These are phyloP conservation scores for Cheilosia vernalis DNA, from an alignment of 2,888 invertebrate genomes.

Conservation along the genomic window DNA sequence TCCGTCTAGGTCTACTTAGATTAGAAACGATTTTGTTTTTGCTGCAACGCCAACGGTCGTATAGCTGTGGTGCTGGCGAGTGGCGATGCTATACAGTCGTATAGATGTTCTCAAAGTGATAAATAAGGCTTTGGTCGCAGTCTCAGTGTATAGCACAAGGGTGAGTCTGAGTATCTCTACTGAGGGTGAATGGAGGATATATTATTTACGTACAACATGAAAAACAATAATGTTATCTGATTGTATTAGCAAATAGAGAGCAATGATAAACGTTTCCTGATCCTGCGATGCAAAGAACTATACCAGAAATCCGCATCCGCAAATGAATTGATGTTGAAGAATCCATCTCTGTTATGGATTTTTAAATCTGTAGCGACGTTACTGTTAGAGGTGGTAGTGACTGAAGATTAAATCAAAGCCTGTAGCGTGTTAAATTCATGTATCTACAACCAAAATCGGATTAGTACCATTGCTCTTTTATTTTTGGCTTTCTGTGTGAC, in stretches of 20 bases:
- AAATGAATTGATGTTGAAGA: conserved; percentile 43
- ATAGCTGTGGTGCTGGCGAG: conserved; percentile 36
- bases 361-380: conserved; percentile 8
- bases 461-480: conserved; percentile 34
- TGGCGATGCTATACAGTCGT: conserved; percentile 31
- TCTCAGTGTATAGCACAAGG: conserved; percentile 6
- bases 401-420: conserved; percentile 71
- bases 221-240: conserved; percentile 65
- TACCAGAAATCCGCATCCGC: conserved; percentile 22
- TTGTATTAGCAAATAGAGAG: conserved; percentile 58
- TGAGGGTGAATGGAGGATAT: not conserved
- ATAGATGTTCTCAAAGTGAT: conserved; percentile 41
- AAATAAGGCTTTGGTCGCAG: conserved; percentile 21
- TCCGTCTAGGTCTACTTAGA: too few relatives aligned
- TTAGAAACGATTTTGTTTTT: too few relatives aligned
- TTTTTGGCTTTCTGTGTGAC: conserved; percentile 6
- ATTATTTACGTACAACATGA: conserved; percentile 44
- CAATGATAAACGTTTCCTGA: conserved; percentile 27
- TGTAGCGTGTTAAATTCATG: conserved; percentile 78
- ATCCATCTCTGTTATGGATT: conserved; percentile 12
- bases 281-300: conserved; percentile 2
- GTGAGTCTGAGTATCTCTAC: conserved; percentile 10
- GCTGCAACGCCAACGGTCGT: conserved; percentile 12
- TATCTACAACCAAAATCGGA: conserved; percentile 61
- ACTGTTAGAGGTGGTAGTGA: conserved; percentile 32